phyloP scores from a whole-genome alignment of 2,888 invertebrate species.

The Erebia aethiops region DNA sequence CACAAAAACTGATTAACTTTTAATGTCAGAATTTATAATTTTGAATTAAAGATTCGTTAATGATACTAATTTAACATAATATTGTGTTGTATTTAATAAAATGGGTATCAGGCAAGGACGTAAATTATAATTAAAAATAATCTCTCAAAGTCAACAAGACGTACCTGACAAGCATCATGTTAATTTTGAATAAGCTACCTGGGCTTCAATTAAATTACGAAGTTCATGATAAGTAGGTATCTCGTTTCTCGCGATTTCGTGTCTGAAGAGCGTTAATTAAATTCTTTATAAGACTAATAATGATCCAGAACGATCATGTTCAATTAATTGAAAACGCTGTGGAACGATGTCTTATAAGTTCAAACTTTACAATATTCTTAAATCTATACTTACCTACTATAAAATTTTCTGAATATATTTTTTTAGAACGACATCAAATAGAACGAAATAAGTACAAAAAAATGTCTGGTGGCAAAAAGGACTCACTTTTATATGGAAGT shows the following conservation, averaged over 20 bases:
- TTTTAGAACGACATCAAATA: too few relatives aligned
- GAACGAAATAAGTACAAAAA: too few relatives aligned
- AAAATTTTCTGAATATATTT: too few relatives aligned
- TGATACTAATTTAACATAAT: too few relatives aligned
- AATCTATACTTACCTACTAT: too few relatives aligned
- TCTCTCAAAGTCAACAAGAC: slow-evolving; percentile 18
- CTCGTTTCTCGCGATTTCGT: slow-evolving; percentile 67
- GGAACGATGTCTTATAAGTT: slow-evolving; percentile 22
- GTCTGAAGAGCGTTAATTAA: slow-evolving; percentile 61
- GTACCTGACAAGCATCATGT: slow-evolving; percentile 66
- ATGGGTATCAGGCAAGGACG: too few relatives aligned
- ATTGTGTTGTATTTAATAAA: too few relatives aligned
- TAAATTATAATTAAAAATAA: neutral
- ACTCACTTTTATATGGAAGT: too few relatives aligned
- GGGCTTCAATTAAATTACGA: slow-evolving; percentile 76
- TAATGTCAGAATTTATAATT: too few relatives aligned
- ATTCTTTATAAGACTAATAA: slow-evolving; percentile 55
- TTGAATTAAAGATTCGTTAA: too few relatives aligned
- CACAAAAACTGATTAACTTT: too few relatives aligned
- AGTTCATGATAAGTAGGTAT: slow-evolving; percentile 70
- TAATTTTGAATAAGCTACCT: slow-evolving; percentile 77
- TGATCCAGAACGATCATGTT: slow-evolving; percentile 31
- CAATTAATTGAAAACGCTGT: slow-evolving; percentile 30
- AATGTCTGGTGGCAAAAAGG: too few relatives aligned
- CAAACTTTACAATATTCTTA: slow-evolving; percentile 12